Evolutionary conservation across 2,888 invertebrate species (phyloP).

Genomic region (Oegoconia quadripuncta): DNA sequence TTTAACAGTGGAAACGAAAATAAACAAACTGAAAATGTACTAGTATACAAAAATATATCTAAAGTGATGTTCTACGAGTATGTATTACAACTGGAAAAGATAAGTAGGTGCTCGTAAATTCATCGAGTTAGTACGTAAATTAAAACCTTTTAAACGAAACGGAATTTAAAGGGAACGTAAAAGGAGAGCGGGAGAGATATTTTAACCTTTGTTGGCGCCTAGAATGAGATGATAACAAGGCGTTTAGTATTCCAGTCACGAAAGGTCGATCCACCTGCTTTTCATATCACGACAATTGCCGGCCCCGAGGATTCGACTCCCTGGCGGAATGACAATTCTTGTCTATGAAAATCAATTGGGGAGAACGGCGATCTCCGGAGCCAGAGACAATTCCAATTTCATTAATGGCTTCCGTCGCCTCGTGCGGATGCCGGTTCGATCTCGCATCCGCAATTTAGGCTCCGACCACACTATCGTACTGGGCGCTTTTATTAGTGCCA

Average conservation of each 20-base stretch:
- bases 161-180: slow-evolving; percentile 47
- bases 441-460: slow-evolving; percentile 26
- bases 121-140: no score
- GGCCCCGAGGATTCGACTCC: slow-evolving; percentile 63
- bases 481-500: slow-evolving; percentile 18
- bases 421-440: slow-evolving; percentile 40
- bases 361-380: slow-evolving; percentile 51
- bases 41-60: no score
- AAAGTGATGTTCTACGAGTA: no score
- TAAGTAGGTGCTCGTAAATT: no score
- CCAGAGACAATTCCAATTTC: slow-evolving; percentile 64
- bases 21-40: no score
- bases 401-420: slow-evolving; percentile 64
- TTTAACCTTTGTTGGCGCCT: slow-evolving; percentile 57
- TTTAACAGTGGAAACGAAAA: no score
- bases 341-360: slow-evolving; percentile 73
- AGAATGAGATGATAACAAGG: slow-evolving; percentile 69
- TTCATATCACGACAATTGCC: slow-evolving; percentile 76
- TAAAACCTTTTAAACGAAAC: slow-evolving; percentile 47
- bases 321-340: slow-evolving; percentile 67
- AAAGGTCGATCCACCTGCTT: slow-evolving; percentile 71
- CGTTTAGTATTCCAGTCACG: slow-evolving; percentile 68
- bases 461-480: slow-evolving; percentile 17
- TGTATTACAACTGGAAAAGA: no score
- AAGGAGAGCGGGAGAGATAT: slow-evolving; percentile 50